These are phyloP conservation scores for Salvelinus alpinus DNA, from an alignment of 2,113 vertebrate genomes.

Conservation along the genomic window DNA sequence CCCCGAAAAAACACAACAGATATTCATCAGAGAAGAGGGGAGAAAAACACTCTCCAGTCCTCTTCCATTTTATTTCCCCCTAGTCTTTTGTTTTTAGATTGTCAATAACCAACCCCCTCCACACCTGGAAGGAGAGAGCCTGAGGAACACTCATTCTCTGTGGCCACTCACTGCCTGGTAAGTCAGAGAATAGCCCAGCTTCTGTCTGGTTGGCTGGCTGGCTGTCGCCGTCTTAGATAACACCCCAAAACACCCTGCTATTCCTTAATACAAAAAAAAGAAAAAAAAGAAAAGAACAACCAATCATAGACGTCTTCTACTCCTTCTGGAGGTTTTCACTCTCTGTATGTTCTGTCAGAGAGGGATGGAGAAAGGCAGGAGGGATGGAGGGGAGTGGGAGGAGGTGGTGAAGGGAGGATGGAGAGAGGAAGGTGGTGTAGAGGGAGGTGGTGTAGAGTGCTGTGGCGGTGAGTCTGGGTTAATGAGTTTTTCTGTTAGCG, in stretches of 20 bases:
- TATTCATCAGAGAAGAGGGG: background rate
- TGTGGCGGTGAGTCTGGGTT: background rate
- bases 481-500: background rate
- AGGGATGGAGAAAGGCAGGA: background rate
- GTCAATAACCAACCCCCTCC: slow-evolving; percentile 2
- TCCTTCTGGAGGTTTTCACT: slow-evolving; percentile 26
- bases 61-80: background rate
- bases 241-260: background rate
- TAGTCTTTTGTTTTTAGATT: background rate
- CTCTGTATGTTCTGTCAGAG: background rate
- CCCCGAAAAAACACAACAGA: background rate
- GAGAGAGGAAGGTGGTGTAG: background rate
- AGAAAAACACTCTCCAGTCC: background rate
- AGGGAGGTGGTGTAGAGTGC: background rate
- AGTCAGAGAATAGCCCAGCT: background rate
- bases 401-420: background rate
- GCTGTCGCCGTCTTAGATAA: too few species aligned
- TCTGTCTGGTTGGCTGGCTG: too few species aligned
- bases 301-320: too few species aligned
- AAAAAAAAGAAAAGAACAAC: too few species aligned
- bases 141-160: background rate
- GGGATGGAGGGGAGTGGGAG: background rate
- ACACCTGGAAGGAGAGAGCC: background rate
- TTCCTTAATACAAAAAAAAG: too few species aligned
- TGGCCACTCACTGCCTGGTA: background rate